These are phyloP conservation scores for Deilephila elpenor DNA, from an alignment of 2,888 invertebrate species.

Conservation along the genomic window DNA sequence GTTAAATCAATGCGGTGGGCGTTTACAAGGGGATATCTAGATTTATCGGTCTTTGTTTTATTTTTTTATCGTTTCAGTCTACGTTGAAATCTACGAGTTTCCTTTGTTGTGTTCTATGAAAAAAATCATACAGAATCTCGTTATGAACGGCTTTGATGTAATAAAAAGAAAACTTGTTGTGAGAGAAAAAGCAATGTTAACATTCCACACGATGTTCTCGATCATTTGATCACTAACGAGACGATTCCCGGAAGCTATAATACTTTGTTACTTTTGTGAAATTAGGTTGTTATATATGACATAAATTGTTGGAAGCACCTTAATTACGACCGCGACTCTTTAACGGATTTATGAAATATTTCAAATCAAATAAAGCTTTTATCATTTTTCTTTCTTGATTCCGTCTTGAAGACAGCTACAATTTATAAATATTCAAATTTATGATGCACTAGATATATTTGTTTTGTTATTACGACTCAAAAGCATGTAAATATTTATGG, in stretches of 20 bases:
- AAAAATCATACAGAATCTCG: slow-evolving; percentile 58
- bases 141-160: slow-evolving; percentile 70
- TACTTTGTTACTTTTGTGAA: slow-evolving; percentile 67
- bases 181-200: slow-evolving; percentile 65
- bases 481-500: slow-evolving; percentile 33
- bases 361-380: slow-evolving; percentile 20
- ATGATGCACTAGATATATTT: background rate
- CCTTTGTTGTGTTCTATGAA: slow-evolving; percentile 51
- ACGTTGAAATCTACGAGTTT: slow-evolving; percentile 46
- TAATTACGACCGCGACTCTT: slow-evolving; percentile 58
- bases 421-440: slow-evolving; percentile 16
- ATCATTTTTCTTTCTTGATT: slow-evolving; percentile 20
- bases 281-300: slow-evolving; percentile 65
- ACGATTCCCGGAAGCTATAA: slow-evolving; percentile 74
- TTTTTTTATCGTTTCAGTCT: slow-evolving; percentile 52
- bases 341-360: slow-evolving; percentile 45
- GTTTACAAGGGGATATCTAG: slow-evolving; percentile 68
- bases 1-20: slow-evolving; percentile 72
- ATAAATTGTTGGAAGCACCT: slow-evolving; percentile 57
- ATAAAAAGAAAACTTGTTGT: slow-evolving; percentile 63
- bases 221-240: slow-evolving; percentile 76
- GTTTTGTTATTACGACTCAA: slow-evolving; percentile 34
- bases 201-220: slow-evolving; percentile 67
- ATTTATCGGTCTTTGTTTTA: slow-evolving; percentile 69
- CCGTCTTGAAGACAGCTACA: background rate